Percentiles rank a stretch among this genome's conserved stretches.
These are phyloP conservation scores for Drosophila virilis DNA, from an alignment of 1,140 invertebrate species.

Conservation along the genomic window DNA sequence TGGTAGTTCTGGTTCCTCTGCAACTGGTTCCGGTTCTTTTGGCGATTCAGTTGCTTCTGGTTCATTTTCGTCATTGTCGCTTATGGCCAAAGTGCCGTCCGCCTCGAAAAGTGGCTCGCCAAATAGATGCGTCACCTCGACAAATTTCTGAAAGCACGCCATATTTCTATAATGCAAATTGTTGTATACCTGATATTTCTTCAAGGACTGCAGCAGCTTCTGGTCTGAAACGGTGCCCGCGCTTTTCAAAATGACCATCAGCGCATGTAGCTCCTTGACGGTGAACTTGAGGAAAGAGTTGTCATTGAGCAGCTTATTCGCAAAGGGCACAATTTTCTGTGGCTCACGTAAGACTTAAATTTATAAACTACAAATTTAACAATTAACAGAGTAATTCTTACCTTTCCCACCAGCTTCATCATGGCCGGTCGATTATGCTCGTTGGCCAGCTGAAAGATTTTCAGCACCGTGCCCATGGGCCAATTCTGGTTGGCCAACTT, in stretches of 20 bases:
- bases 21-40: background rate
- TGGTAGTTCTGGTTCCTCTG: background rate
- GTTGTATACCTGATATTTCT: constrained; percentile 51
- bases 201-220: constrained; percentile 35
- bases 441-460: constrained; percentile 54
- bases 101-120: constrained; percentile 28
- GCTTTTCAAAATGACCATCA: constrained; percentile 43
- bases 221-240: constrained; percentile 20
- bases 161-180: constrained; percentile 48
- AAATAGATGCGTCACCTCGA: constrained; percentile 47
- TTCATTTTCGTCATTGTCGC: background rate
- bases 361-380: too few relatives aligned
- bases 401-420: constrained; percentile 45
- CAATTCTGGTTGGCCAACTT: constrained; percentile 43
- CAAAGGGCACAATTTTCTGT: constrained; percentile 55
- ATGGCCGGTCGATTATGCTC: constrained; percentile 23
- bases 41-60: background rate
- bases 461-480: constrained; percentile 48
- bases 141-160: constrained; percentile 50
- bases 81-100: constrained; percentile 45
- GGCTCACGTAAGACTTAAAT: background rate
- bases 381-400: background rate
- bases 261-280: constrained; percentile 35
- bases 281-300: constrained; percentile 40
- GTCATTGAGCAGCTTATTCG: constrained; percentile 39